phyloP scores from a whole-genome alignment of 2,888 invertebrate genomes.

The Philhelius pedissequus region DNA sequence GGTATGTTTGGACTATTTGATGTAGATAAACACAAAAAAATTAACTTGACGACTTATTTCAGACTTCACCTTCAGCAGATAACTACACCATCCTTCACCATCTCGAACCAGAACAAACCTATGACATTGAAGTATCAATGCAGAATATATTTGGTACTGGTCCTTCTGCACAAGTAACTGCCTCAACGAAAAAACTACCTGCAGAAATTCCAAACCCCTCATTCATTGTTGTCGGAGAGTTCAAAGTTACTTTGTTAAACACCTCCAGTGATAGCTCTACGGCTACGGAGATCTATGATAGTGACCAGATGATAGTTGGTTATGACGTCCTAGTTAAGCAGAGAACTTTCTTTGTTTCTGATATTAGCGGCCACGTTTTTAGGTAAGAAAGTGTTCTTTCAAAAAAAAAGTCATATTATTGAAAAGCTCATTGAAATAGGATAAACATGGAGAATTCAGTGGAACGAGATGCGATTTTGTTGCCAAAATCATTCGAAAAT shows the following conservation, averaged over 20 bases:
- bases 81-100: conserved; percentile 80
- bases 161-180: conserved; percentile 83
- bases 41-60: neutral
- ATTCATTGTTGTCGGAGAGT: conserved; percentile 85
- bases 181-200: conserved; percentile 83
- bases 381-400: conserved; percentile 72
- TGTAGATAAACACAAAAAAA: too few relatives aligned
- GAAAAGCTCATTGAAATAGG: neutral
- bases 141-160: conserved; percentile 90
- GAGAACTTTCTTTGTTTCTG: conserved; percentile 87
- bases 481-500: conserved; percentile 80
- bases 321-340: conserved; percentile 88
- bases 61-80: neutral
- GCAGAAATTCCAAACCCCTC: conserved; percentile 60
- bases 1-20: too few relatives aligned
- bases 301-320: conserved; percentile 80
- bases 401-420: neutral
- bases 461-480: conserved; percentile 79
- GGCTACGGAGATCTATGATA: conserved; percentile 71
- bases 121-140: conserved; percentile 89
- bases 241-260: conserved; percentile 84
- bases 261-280: conserved; percentile 74
- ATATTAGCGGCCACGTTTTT: conserved; percentile 84
- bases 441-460: conserved; percentile 60
- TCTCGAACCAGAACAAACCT: conserved; percentile 85